Conservation (phyloP, 2,797 vertebrate genomes). For the Sphenodon punctatus region DNA sequence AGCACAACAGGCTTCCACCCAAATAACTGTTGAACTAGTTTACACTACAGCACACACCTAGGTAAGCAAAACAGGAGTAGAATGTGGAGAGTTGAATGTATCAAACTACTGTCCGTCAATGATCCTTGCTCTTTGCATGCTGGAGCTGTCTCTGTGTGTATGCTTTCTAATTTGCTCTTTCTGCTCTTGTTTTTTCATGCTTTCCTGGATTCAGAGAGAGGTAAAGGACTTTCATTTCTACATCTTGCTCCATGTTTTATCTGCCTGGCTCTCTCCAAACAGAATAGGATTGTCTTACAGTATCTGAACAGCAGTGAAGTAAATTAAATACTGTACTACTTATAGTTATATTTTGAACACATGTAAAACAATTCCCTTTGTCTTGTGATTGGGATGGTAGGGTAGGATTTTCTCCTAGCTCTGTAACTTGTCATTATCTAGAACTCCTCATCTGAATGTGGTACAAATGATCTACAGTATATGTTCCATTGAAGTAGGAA, state of each 20-base stretch:
- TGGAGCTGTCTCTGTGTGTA: conserved; percentile 30
- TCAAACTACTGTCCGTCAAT: background rate
- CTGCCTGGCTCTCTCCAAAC: conserved; percentile 19
- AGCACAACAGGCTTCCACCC: conserved; percentile 43
- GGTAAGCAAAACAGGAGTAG: background rate
- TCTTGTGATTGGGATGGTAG: background rate
- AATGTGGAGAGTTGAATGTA: background rate
- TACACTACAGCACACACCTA: conserved; percentile 24
- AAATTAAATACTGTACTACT: background rate
- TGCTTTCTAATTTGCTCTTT: conserved; percentile 75
- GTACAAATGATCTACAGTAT: no score
- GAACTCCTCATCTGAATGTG: background rate
- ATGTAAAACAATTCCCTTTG: background rate
- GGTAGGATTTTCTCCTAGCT: no score
- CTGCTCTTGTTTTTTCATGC: conserved; percentile 79
- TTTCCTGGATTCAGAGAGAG: conserved; percentile 85
- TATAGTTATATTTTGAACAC: background rate
- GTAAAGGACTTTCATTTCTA: conserved; percentile 70
- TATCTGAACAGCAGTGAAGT: background rate
- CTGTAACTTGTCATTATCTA: background rate
- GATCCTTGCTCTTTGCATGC: background rate
- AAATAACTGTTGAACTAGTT: conserved; percentile 8
- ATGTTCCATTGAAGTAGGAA: no score
- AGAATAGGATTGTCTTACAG: background rate
- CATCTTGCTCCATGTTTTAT: conserved; percentile 4